These are phyloP conservation scores for Microcebus tavaratra DNA, from an alignment of 2,113 vertebrate genomes.

Conservation along the genomic window DNA sequence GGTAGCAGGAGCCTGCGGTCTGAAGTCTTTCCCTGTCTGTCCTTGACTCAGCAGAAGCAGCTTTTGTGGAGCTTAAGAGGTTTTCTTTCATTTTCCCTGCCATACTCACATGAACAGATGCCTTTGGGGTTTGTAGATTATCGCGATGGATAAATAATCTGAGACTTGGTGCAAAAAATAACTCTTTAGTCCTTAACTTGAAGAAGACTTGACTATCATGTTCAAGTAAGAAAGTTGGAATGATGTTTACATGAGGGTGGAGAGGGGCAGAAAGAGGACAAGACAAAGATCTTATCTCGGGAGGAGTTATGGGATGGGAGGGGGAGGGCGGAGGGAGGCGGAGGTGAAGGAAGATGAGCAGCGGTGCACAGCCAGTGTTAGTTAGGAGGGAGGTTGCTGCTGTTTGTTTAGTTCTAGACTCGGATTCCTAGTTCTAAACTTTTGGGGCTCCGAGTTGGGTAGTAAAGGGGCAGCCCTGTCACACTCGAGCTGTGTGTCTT, in stretches of 20 bases:
- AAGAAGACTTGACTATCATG: not conserved
- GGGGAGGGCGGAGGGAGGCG: not conserved
- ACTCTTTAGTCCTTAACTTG: not conserved
- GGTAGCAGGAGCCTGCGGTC: too few species aligned
- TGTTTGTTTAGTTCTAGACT: not conserved
- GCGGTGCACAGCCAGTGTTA: not conserved
- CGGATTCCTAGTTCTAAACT: not conserved
- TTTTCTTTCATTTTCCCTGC: not conserved
- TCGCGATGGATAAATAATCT: not conserved
- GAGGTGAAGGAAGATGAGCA: not conserved
- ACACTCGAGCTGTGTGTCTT: not conserved
- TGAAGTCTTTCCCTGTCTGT: not conserved
- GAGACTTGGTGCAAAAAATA: not conserved
- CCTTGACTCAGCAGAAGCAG: not conserved
- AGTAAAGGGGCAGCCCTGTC: not conserved
- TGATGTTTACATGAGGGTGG: not conserved
- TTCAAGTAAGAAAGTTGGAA: not conserved
- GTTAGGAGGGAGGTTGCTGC: not conserved
- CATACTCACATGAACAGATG: not conserved
- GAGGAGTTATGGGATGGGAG: not conserved
- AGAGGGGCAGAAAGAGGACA: not conserved
- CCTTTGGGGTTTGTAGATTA: slow-evolving; percentile 7
- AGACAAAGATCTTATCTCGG: not conserved
- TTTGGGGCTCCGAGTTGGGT: not conserved
- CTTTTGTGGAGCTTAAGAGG: not conserved